Conservation (phyloP, 2,888 invertebrate genomes). For the Galeruca laticollis region DNA sequence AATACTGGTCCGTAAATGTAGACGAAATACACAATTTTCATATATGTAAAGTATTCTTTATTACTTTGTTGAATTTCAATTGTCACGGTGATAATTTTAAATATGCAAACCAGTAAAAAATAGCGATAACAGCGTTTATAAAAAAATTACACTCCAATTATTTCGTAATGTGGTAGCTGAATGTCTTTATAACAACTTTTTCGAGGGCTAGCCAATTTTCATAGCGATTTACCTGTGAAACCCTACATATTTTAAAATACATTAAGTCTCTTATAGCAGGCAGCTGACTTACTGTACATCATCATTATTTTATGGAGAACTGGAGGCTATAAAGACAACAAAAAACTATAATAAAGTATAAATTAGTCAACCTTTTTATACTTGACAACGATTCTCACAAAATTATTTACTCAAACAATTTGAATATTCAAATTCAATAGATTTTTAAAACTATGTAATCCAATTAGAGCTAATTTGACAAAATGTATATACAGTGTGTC, state of each 20-base stretch:
- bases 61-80: too few relatives aligned
- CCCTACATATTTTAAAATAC: constrained; percentile 56
- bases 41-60: too few relatives aligned
- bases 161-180: constrained; percentile 43
- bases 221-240: constrained; percentile 38
- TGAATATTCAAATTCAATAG: too few relatives aligned
- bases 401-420: not conserved
- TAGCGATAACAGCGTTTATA: not conserved
- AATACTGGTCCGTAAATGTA: too few relatives aligned
- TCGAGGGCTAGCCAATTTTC: constrained; percentile 32
- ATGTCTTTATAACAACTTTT: constrained; percentile 45
- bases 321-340: not conserved
- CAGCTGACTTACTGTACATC: constrained; percentile 47
- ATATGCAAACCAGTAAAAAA: too few relatives aligned
- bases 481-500: too few relatives aligned
- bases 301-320: constrained; percentile 7
- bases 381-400: not conserved
- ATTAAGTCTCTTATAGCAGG: constrained; percentile 55
- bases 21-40: too few relatives aligned
- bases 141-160: not conserved
- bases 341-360: not conserved
- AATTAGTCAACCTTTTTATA: not conserved
- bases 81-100: too few relatives aligned
- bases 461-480: too few relatives aligned
- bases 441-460: too few relatives aligned